Evolutionary conservation across 1,140 invertebrate species (phyloP).

Genomic region (Nephila pilipes): DNA sequence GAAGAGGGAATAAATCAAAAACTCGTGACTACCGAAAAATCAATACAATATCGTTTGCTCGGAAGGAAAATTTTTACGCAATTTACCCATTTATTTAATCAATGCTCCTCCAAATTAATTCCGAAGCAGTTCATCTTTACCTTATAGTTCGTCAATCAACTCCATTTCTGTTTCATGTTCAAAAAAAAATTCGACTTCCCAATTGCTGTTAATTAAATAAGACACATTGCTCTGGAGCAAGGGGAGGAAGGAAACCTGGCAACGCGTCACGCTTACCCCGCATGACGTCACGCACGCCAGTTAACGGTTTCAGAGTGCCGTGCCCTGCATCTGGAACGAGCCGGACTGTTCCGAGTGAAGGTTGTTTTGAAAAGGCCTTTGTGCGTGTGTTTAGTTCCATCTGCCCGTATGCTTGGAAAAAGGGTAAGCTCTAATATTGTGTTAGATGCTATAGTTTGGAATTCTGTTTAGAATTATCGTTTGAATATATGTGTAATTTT

Average conservation of each 20-base stretch:
- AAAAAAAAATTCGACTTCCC: not conserved
- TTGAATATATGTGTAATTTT: not conserved
- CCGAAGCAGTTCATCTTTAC: not conserved
- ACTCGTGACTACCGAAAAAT: slow-evolving; percentile 26
- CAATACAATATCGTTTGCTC: not conserved
- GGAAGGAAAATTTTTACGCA: not conserved
- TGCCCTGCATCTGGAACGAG: not conserved
- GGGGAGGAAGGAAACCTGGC: not conserved
- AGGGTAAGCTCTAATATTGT: not conserved
- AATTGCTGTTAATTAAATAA: slow-evolving; percentile 32
- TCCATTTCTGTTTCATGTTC: not conserved
- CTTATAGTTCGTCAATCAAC: not conserved
- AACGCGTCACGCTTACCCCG: slow-evolving; percentile 27
- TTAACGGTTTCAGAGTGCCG: not conserved
- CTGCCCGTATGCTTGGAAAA: not conserved
- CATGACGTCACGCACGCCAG: slow-evolving; percentile 6
- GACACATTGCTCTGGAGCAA: not conserved
- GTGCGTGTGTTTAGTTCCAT: not conserved
- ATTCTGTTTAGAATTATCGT: not conserved
- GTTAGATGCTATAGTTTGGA: not conserved
- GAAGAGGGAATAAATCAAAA: not conserved
- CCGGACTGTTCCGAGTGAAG: not conserved
- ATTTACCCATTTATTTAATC: slow-evolving; percentile 4
- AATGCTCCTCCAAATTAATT: not conserved
- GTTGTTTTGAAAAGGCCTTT: not conserved